These are phyloP conservation scores for Naja naja DNA, from an alignment of 2,113 vertebrate species.

Conservation along the genomic window DNA sequence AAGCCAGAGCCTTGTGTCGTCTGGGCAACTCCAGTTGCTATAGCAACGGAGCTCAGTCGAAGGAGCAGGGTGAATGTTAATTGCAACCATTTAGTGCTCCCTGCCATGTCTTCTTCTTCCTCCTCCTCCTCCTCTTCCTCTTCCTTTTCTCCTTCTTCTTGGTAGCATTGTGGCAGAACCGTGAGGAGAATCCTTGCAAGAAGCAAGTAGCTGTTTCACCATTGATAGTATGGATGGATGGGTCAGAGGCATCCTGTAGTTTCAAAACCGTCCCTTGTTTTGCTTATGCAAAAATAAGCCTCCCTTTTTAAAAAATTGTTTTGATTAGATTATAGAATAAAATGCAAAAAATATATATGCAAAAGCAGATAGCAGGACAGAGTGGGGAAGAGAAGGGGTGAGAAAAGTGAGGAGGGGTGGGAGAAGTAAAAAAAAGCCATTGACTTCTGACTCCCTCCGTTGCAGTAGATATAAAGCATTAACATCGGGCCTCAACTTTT, in stretches of 20 bases:
- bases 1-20: conserved; percentile 60
- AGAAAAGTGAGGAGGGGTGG: too few relatives aligned
- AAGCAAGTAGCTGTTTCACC: conserved; percentile 66
- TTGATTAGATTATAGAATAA: too few relatives aligned
- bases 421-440: too few relatives aligned
- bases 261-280: conserved; percentile 44
- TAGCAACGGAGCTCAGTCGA: conserved; percentile 68
- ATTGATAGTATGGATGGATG: conserved; percentile 58
- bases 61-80: conserved; percentile 57
- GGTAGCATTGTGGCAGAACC: conserved; percentile 63
- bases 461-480: too few relatives aligned
- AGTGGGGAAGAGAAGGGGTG: too few relatives aligned
- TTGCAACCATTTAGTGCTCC: conserved; percentile 62
- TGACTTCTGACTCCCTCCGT: too few relatives aligned
- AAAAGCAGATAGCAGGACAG: too few relatives aligned
- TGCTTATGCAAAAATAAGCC: not conserved
- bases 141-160: conserved; percentile 52
- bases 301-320: too few relatives aligned
- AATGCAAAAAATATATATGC: too few relatives aligned
- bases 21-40: conserved; percentile 73
- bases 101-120: conserved; percentile 66
- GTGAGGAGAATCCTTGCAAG: conserved; percentile 64
- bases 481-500: too few relatives aligned
- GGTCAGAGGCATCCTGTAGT: conserved; percentile 39
- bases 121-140: conserved; percentile 34